Evolutionary conservation across 2,888 invertebrate species (phyloP), one percentile per base, ranked within the genome.

Genomic region (Agrypnus murinus): DNA sequence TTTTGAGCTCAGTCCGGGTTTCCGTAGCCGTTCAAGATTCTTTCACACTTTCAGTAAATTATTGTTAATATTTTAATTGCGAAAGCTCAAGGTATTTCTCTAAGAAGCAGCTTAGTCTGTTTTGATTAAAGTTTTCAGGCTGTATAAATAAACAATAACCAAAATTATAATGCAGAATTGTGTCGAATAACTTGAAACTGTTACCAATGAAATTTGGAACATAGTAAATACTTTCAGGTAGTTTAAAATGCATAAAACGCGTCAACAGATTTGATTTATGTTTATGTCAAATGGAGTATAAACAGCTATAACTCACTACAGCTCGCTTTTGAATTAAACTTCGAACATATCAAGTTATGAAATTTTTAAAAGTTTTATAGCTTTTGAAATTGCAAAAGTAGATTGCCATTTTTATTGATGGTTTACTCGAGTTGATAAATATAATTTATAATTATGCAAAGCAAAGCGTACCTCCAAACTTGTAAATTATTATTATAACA

Each of bases 211-310:
- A 15, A 15, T 15, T 45, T 34, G 1, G 32, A 19, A 19, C 15
- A 12, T 62, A 40, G 17, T 14, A 7, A 53, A 64, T 38, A 55
- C 40, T 64, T 64, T 55, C 64, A 64, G 50, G 64, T 40, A 53
- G 64, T 64, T 64, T 64, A 64, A 64, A 64, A 64, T 64, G 36
- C 64, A 64, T 64, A 64, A 60, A 64, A 64, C 64, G 64, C 53
- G 64, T 64, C 64, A 64, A 43, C 64, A 64, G 43, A 64, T 64
- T 25, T 64, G 53, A 64, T 64, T 64, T 64, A 64, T 64, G 50
- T 63, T 50, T 63, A 63, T 63, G 50, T 63, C 48, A 50, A 46
- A 60, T 60, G 46, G 60, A 60, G 45, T 60, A 60, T 60, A 60
- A 60, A 60, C 60, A 60, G 60, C 60, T 60, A 60, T 60, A 60